Evolutionary conservation across 2,113 vertebrate species (phyloP).

Genomic region (Thalassoma bifasciatum): DNA sequence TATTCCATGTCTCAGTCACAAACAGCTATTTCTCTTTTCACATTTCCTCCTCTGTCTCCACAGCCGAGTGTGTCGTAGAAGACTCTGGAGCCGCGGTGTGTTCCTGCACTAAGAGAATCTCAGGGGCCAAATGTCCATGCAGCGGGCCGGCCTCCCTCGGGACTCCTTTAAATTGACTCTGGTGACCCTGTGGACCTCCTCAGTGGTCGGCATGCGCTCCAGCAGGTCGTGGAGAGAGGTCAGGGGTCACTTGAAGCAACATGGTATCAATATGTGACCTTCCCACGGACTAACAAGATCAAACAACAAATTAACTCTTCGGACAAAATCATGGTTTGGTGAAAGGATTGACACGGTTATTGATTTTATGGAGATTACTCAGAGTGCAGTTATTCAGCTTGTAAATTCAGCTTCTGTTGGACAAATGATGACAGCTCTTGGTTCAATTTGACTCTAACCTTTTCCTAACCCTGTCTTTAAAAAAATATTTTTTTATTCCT

Average conservation of each 20-base stretch:
- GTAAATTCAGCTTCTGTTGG: neutral
- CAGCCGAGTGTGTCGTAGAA: neutral
- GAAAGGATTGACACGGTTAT: slow-evolving; percentile 2
- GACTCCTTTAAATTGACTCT: slow-evolving; percentile 57
- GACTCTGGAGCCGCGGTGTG: slow-evolving; percentile 13
- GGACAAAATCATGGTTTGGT: slow-evolving; percentile 3
- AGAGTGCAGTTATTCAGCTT: neutral
- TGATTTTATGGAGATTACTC: slow-evolving; percentile 2
- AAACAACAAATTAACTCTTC: slow-evolving; percentile 43
- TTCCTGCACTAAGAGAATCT: slow-evolving; percentile 23
- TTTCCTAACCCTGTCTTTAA: neutral
- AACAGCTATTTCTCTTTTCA: slow-evolving; percentile 45
- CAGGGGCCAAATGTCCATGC: slow-evolving; percentile 44
- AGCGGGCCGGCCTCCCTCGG: slow-evolving; percentile 59
- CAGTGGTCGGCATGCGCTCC: slow-evolving; percentile 53
- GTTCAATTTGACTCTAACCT: neutral
- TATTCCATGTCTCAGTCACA: slow-evolving; percentile 50
- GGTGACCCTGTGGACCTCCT: slow-evolving; percentile 67
- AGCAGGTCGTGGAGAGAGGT: slow-evolving; percentile 59
- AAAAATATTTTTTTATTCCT: neutral
- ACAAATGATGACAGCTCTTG: neutral
- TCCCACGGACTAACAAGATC: slow-evolving; percentile 39
- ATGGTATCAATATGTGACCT: slow-evolving; percentile 51
- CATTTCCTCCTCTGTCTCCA: slow-evolving; percentile 20
- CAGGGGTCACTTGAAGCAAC: slow-evolving; percentile 52